A percentile compares a stretch with the other conserved stretches of the same genome.
phyloP scores from a whole-genome alignment of 2,113 vertebrate species.

The Canis aureus region DNA sequence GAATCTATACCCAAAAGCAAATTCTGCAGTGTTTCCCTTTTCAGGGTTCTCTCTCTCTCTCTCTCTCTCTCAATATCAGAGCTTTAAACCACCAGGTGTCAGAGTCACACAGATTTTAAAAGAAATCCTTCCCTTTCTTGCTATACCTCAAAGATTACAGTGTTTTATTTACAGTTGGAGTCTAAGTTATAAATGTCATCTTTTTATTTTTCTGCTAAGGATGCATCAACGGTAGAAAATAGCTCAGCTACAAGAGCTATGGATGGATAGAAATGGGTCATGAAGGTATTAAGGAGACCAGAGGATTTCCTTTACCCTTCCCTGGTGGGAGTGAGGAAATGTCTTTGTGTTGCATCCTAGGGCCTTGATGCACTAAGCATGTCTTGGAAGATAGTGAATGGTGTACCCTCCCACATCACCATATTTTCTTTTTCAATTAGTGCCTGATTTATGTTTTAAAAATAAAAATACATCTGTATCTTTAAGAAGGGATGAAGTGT shows the following conservation, averaged over 20 bases:
- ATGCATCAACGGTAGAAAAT: background rate
- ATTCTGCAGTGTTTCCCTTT: background rate
- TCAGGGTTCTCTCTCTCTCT: background rate
- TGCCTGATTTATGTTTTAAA: background rate
- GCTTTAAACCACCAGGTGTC: constrained; percentile 36
- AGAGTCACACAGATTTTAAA: background rate
- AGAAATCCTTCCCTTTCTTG: background rate
- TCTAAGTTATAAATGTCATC: background rate
- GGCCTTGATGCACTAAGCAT: background rate
- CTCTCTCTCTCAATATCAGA: background rate
- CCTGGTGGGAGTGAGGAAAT: background rate
- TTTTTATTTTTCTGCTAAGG: background rate
- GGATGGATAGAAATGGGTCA: background rate
- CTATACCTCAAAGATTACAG: background rate
- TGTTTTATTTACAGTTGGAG: background rate
- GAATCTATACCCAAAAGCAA: background rate
- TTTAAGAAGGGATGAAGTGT: background rate
- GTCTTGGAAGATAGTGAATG: background rate
- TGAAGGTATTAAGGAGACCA: background rate
- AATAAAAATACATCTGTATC: background rate
- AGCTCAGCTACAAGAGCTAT: background rate
- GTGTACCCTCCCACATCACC: background rate
- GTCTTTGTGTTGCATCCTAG: background rate
- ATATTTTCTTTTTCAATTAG: background rate
- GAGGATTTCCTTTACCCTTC: background rate